These are phyloP conservation scores for Mus minutoides DNA, from an alignment of 2,797 vertebrate species.

Conservation along the genomic window DNA sequence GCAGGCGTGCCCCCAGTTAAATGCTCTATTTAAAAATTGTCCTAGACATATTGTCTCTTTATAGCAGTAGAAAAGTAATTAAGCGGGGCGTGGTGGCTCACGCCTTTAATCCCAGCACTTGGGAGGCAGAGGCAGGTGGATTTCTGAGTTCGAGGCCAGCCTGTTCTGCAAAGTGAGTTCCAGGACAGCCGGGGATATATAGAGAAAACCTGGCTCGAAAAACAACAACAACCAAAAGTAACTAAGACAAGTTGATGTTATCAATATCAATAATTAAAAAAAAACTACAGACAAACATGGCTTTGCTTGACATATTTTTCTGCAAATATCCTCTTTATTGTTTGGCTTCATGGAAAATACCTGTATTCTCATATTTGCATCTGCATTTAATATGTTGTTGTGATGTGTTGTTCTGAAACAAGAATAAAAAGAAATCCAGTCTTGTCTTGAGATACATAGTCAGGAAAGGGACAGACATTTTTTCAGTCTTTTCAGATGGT, in stretches of 20 bases:
- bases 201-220: no score
- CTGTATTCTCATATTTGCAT: not conserved
- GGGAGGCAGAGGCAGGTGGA: no score
- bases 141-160: no score
- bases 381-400: not conserved
- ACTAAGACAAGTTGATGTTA: not conserved
- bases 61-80: not conserved
- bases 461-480: not conserved
- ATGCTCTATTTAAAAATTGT: not conserved
- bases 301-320: not conserved
- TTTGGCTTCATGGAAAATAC: not conserved
- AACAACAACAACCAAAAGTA: no score
- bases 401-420: not conserved
- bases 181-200: no score
- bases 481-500: constrained; percentile 14
- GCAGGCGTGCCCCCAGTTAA: not conserved
- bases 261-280: not conserved
- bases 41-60: not conserved
- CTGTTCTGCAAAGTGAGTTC: no score
- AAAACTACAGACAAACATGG: not conserved
- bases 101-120: no score
- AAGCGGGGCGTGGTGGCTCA: no score
- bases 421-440: not conserved
- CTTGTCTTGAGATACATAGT: not conserved
- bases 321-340: not conserved